A percentile compares a stretch with the other conserved stretches of the same genome.
These are phyloP conservation scores for Meteorus sp. DNA, from an alignment of 1,140 invertebrate genomes.

Conservation along the genomic window DNA sequence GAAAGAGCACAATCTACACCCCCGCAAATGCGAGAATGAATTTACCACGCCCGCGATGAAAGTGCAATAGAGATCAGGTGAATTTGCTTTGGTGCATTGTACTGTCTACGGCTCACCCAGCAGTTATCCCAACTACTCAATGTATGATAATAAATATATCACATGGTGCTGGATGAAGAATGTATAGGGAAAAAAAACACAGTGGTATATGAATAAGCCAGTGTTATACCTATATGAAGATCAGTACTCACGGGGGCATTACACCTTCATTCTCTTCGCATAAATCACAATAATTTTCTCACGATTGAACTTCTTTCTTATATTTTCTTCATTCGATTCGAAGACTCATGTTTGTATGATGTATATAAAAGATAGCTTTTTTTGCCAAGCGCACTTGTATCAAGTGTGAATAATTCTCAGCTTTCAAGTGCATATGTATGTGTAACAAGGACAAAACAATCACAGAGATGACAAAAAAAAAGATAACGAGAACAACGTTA, in stretches of 20 bases:
- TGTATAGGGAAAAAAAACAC: no score
- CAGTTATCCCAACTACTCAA: no score
- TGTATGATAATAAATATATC: background rate
- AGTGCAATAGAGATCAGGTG: background rate
- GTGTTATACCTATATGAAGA: no score
- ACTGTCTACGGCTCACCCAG: background rate
- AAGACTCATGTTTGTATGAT: no score
- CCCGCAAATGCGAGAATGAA: conserved; percentile 30
- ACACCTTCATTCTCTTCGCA: no score
- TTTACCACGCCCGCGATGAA: conserved; percentile 26
- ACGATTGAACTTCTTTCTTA: no score
- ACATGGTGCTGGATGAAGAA: no score
- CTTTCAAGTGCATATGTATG: background rate
- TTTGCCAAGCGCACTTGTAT: background rate
- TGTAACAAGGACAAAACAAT: conserved; percentile 4
- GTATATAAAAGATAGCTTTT: no score
- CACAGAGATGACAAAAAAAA: background rate
- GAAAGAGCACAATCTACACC: conserved; percentile 3
- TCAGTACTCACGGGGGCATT: no score
- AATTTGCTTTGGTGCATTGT: background rate
- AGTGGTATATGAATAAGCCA: no score
- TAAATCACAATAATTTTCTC: no score
- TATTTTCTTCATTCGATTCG: no score
- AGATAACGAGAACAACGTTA: background rate
- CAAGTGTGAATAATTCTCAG: background rate